These are phyloP conservation scores for Rhodeus uyekii DNA, from an alignment of 2,797 vertebrate species.

Conservation along the genomic window DNA sequence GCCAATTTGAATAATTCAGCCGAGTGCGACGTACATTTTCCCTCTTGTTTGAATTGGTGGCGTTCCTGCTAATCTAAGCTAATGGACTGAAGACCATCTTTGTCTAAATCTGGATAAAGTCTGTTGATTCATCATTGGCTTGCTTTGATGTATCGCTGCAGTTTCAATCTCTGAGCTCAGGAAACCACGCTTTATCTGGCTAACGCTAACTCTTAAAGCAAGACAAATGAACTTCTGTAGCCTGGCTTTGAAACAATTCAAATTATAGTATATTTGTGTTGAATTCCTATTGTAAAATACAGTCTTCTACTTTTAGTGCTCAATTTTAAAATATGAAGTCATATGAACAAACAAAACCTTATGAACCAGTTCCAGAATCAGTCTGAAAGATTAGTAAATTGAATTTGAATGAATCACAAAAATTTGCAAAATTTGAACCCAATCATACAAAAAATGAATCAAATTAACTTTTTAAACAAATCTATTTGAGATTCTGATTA, in stretches of 20 bases:
- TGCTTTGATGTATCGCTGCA: not conserved
- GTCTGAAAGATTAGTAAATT: not conserved
- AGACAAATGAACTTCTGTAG: not conserved
- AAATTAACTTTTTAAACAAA: not conserved
- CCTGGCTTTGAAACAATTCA: not conserved
- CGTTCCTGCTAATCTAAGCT: slow-evolving; percentile 61
- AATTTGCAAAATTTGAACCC: no score
- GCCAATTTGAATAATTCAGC: slow-evolving; percentile 66
- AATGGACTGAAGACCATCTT: slow-evolving; percentile 49
- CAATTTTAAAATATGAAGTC: not conserved
- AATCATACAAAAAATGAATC: not conserved
- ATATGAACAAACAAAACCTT: no score
- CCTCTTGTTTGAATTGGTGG: slow-evolving; percentile 64
- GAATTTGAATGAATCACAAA: not conserved
- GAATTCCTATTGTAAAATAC: not conserved
- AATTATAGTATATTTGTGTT: no score
- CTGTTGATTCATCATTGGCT: not conserved
- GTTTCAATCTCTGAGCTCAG: not conserved
- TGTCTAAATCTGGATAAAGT: slow-evolving; percentile 1
- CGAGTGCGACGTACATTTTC: slow-evolving; percentile 56
- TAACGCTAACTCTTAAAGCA: not conserved
- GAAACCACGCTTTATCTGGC: not conserved
- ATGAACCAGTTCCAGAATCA: not conserved
- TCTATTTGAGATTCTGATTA: not conserved
- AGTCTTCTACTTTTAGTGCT: not conserved